Evolutionary conservation across 2,113 vertebrate genomes (phyloP), one percentile per base, ranked within the genome.

Genomic region (Tilapia sparmanii): DNA sequence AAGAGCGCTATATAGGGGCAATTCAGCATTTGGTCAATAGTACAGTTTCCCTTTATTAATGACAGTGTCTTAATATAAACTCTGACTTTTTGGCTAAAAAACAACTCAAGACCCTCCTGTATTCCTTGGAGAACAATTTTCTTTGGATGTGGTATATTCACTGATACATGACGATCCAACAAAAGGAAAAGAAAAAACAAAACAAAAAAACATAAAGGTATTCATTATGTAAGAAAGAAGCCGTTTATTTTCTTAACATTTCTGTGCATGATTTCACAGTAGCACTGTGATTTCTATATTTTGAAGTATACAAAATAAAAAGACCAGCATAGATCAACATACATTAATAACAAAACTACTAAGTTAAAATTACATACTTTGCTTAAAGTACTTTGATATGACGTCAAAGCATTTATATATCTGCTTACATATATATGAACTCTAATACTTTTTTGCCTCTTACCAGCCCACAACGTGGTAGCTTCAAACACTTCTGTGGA

Each of bases 231-330:
- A 81, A 66, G 54, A 81, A 90, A 76, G 68, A 91, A 87, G 63
- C 80, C 8, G 40, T 94, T 92, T 92, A 93, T 92, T 94, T 82
- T 87, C 8, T 91, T 55, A 52, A 85, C 40, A 80, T 85, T 91
- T 79, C 35, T 79, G 81, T 80, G 80, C 59, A 90, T 86, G 33
- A 68, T 31, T 42, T 10, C 86, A 87, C 88, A 83, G 91, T 26
- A 87, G 82, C 66, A 80, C 71, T 88, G 81, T 12, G 52, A 82
- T 76, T 29, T 79, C 42, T 8, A 71, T 68, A 83, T 71, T 76
- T 54, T 73, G 52, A 26, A 47, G 40, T 29, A 83, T 85, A 87
- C 80, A 91, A 92, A 89, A 92, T 81, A 81, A 86, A 66, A 78
- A 50, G 15, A 78, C 42, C n/a, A 73, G 59, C 38, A 53, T 12